Percentiles rank a stretch among this genome's conserved stretches.
These are phyloP conservation scores for Pitangus sulphuratus DNA, from an alignment of 2,797 vertebrate genomes.

Conservation along the genomic window DNA sequence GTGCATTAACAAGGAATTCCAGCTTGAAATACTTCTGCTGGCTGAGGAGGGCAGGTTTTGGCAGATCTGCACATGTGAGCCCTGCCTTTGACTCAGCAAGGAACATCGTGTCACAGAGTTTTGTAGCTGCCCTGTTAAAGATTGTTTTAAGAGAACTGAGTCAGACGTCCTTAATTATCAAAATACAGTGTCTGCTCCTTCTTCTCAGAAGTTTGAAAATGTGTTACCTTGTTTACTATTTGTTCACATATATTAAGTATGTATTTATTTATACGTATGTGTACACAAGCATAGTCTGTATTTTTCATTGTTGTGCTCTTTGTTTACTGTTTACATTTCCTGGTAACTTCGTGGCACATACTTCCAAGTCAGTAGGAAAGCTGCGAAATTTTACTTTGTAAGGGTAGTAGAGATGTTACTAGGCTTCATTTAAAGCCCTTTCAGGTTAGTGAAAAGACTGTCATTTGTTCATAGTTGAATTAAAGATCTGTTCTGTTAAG, in stretches of 20 bases:
- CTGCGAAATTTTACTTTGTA: background rate
- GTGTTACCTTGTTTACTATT: background rate
- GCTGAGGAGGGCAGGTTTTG: conserved; percentile 22
- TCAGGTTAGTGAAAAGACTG: background rate
- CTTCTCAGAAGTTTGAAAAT: background rate
- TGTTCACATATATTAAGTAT: background rate
- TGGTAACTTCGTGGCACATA: background rate
- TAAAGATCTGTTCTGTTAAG: background rate
- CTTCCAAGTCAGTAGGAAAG: background rate
- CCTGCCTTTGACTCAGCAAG: conserved; percentile 37
- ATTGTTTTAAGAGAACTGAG: background rate
- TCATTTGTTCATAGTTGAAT: background rate
- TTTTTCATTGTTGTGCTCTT: background rate
- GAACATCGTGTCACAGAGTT: background rate
- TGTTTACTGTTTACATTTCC: background rate
- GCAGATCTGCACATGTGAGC: conserved; percentile 17
- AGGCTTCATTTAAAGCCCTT: background rate
- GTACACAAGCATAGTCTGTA: rapidly evolving
- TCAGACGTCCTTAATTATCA: conserved; percentile 30
- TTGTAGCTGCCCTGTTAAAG: conserved; percentile 3
- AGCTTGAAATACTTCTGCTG: background rate
- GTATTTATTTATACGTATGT: background rate
- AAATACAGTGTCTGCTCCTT: background rate
- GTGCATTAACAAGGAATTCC: background rate
- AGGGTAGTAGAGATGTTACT: background rate